Evolutionary conservation across 2,888 invertebrate genomes (phyloP), one percentile per base, ranked within the genome.

Genomic region (Polyommatus iphigenia): DNA sequence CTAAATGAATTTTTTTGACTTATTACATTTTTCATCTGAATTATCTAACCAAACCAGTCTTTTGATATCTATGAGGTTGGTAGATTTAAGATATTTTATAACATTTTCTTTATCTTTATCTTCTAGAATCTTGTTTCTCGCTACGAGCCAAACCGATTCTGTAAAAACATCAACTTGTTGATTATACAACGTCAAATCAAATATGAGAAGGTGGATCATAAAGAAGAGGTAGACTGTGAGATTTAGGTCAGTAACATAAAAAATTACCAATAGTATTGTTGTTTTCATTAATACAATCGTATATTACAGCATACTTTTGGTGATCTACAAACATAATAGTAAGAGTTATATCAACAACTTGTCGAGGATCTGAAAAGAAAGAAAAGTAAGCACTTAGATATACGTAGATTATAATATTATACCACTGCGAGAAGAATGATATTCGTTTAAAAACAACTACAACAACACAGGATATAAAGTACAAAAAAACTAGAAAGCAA

Each of bases 201-300:
- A 29, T 29, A 29, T 29, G 29, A 29, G 29, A 29, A 29, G 29
- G 29, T 29, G 29, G 29, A 29, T 29, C 29, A 29, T 29, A 3
- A 29, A n/a, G n/a, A n/a, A n/a, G n/a, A n/a, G n/a, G n/a, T n/a
- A 29, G 0, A 29, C 29, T 29, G 29, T 29, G 29, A 29, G 29
- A 29, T 29, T 29, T 29, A 29, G 29, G 3, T 29, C 29, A 29
- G 29, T 29, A 41, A 41, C 1, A 41, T 29, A 41, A 8, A 29
- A 32, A 15, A 18, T 36, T 72, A 72, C 72, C 72, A n/a, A 2
- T 46, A 0, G 41, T 72, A 5, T 72, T n/a, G n/a, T 36, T 41
- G 41, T 41, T 41, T 41, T 41, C 46, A 36, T 72, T 41, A n/a
- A 72, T 72, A n/a, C 72, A 72, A n/a, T 72, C 72, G 10, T 72